Evolutionary conservation across 2,888 invertebrate genomes (phyloP).

Genomic region (Cetonia aurata): DNA sequence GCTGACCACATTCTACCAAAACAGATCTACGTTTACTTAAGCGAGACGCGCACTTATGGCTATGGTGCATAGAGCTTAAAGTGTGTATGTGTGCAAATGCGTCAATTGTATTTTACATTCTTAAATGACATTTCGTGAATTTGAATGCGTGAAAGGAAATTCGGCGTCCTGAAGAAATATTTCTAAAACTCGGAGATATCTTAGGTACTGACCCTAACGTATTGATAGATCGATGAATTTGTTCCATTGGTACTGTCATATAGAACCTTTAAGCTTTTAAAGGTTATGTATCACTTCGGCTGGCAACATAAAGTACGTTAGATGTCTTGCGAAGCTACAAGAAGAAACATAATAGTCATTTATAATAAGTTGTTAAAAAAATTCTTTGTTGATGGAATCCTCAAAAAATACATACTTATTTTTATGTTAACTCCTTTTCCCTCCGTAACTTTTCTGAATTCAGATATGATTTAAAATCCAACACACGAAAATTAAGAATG

Average conservation of each 20-base stretch:
- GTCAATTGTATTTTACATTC: conserved; percentile 34
- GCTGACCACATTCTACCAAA: conserved; percentile 48
- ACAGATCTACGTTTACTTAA: conserved; percentile 29
- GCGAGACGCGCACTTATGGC: not conserved
- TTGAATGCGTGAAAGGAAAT: conserved; percentile 45
- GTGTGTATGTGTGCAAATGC: not conserved
- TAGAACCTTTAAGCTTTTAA: no score
- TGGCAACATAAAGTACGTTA: no score
- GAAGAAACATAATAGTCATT: no score
- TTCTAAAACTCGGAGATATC: conserved; percentile 7
- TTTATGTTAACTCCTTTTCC: not conserved
- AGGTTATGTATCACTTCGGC: no score
- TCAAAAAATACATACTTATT: not conserved
- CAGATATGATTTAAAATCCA: conserved; percentile 11
- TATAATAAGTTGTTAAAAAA: conserved; percentile 1
- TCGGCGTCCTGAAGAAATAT: conserved; percentile 28
- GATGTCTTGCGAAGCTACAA: no score
- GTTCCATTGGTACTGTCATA: not conserved
- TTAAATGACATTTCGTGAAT: conserved; percentile 43
- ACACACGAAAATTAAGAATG: conserved; percentile 28
- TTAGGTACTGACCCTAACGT: not conserved
- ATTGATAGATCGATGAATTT: conserved; percentile 32
- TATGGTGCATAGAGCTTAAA: not conserved
- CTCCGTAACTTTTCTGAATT: not conserved
- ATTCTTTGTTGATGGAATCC: not conserved